Percentiles rank a stretch among this genome's conserved stretches.
Evolutionary conservation across 2,888 invertebrate species (phyloP).

Genomic region (Ypsolopha sequella): DNA sequence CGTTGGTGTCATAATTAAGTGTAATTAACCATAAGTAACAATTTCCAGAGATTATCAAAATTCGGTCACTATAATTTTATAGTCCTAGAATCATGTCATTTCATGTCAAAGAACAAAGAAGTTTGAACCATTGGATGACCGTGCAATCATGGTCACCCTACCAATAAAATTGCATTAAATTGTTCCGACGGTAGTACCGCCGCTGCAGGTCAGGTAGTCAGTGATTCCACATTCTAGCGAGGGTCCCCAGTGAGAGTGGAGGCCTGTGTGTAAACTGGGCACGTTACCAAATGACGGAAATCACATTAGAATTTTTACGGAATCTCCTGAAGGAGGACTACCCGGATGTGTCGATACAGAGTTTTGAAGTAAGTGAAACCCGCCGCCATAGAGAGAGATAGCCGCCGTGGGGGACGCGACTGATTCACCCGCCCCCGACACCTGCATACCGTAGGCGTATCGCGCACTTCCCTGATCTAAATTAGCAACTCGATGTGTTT

Average conservation of each 20-base stretch:
- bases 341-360: constrained; percentile 65
- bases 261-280: no score
- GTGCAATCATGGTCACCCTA: background rate
- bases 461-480: no score
- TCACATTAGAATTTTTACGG: constrained; percentile 68
- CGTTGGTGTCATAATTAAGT: no score
- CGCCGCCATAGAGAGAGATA: no score
- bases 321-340: constrained; percentile 65
- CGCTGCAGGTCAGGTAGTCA: background rate
- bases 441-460: no score
- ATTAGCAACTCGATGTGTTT: no score
- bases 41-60: background rate
- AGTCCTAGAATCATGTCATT: no score
- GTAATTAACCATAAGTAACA: no score
- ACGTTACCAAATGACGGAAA: constrained; percentile 32
- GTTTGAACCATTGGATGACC: background rate
- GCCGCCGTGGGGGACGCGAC: no score
- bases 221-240: background rate
- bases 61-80: background rate
- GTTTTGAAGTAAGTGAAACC: constrained; percentile 56
- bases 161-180: background rate
- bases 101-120: no score
- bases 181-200: background rate
- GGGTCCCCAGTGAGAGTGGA: background rate
- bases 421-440: no score